A percentile compares a stretch with the other conserved stretches of the same genome.
Evolutionary conservation across 2,113 vertebrate genomes (phyloP).

Genomic region (Myotis yumanensis): DNA sequence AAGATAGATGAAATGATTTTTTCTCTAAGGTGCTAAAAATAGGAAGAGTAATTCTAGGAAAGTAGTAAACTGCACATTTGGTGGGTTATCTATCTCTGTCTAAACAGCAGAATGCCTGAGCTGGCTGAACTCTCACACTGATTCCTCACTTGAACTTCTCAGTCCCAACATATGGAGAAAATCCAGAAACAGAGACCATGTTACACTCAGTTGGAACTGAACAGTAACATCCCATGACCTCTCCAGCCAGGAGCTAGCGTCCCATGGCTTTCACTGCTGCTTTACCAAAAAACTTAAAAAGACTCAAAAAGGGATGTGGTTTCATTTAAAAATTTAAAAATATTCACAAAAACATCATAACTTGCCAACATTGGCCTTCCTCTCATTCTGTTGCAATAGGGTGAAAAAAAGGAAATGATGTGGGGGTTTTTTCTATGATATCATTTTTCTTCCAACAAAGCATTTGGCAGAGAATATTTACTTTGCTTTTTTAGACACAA

Average conservation of each 20-base stretch:
- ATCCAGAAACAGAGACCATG: background rate
- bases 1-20: background rate
- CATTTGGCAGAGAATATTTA: conserved; percentile 41
- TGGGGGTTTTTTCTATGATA: background rate
- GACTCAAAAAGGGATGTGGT: conserved; percentile 40
- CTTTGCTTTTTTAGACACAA: conserved; percentile 30
- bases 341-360: conserved; percentile 70
- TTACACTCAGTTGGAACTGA: background rate
- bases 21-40: background rate
- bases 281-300: conserved; percentile 52
- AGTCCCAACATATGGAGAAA: background rate
- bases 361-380: conserved; percentile 53
- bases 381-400: conserved; percentile 32
- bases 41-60: background rate
- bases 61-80: background rate
- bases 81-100: background rate
- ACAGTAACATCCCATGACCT: background rate
- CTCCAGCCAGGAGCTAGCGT: background rate
- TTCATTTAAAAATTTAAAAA: conserved; percentile 67
- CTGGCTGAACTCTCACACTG: background rate
- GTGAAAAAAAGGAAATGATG: conserved; percentile 49
- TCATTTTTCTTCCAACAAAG: conserved; percentile 63
- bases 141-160: background rate
- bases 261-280: conserved; percentile 2
- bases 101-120: background rate